Percentiles rank a stretch among this genome's conserved stretches.
Evolutionary conservation across 2,888 invertebrate genomes (phyloP).

Genomic region (Pristionchus entomophagus): DNA sequence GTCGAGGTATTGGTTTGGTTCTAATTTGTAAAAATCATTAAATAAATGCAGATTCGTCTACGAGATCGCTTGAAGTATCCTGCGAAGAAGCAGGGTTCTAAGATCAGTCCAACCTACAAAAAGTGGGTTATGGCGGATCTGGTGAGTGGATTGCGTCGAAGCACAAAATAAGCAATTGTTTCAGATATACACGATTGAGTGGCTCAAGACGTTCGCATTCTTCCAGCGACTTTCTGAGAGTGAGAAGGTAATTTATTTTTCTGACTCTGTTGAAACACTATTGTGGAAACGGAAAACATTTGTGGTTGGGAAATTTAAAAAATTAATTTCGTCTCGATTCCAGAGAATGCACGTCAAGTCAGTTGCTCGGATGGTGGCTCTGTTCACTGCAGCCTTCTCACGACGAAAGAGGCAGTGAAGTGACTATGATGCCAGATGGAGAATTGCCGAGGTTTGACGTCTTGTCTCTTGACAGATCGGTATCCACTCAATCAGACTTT

Average conservation of each 20-base stretch:
- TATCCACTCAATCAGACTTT: too few relatives aligned
- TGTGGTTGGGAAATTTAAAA: neutral
- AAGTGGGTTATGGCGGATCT: neutral
- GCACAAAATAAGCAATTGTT: neutral
- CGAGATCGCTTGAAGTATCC: neutral
- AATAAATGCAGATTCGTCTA: neutral
- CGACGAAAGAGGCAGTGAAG: neutral
- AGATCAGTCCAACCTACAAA: neutral
- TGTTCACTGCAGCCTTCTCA: neutral
- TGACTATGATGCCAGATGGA: neutral
- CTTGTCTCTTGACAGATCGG: too few relatives aligned
- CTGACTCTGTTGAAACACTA: too few relatives aligned
- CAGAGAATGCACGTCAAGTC: too few relatives aligned
- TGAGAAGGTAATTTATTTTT: conserved; percentile 9
- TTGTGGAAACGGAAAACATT: too few relatives aligned
- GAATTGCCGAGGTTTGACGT: neutral
- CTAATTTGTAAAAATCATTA: neutral
- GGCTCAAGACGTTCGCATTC: neutral
- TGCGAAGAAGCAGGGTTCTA: neutral
- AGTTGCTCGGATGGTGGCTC: neutral
- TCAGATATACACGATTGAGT: conserved; percentile 1
- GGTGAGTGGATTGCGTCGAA: neutral
- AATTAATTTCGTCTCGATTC: too few relatives aligned
- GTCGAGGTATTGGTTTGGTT: neutral
- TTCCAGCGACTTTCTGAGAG: neutral